Base-by-base conservation (phyloP, 2,113 vertebrate genomes). In the Pangasianodon hypophthalmus region DNA sequence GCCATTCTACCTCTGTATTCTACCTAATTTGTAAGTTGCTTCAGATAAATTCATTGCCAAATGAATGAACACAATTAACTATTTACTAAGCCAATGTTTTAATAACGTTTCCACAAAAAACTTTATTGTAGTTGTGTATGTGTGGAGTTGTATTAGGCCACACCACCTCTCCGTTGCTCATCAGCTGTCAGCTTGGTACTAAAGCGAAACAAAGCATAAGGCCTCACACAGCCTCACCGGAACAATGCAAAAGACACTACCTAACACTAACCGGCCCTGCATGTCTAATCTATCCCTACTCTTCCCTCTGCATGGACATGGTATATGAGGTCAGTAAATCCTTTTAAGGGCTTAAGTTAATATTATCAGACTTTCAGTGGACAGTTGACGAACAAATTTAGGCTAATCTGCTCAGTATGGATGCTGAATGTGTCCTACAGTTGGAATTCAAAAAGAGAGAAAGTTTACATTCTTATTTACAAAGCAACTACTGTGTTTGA, bases 401-500 rank as follows among this genome's bases (percentile, higher is more conserved):
- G 56, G 10, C 24, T 50, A 79, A 64, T 80, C 56, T 1, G 6
- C 41, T 46, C 7, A n/a, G 16, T 75, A 11, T 75, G 84, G 19
- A n/a, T 60, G 54, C 52, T 16, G 50, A 48, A 3, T 60, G 14
- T 46, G 52, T n/a, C 37, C 58, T 58, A 82, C n/a, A 54, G 46
- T 44, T 81, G 75, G 29, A 41, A 81, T 82, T 73, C 32, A 86
- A 86, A 41, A 52, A 54, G 21, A 32, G 48, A 37, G 18, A 26
- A 46, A 84, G 46, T 84, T 84, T 84, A 62, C 82, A 84, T 84
- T 24, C 82, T 44, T 84, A 84, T 62, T 84, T 62, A 84, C 56
- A 84, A 62, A 84, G 56, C 9, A 16, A 26, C 37, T 41, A 44
- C 19, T 37, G n/a, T 37, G 48, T 75, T 87, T 73, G 37, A 37